phyloP scores from a whole-genome alignment of 1,140 invertebrate genomes.

The Diachasma alloeum region DNA sequence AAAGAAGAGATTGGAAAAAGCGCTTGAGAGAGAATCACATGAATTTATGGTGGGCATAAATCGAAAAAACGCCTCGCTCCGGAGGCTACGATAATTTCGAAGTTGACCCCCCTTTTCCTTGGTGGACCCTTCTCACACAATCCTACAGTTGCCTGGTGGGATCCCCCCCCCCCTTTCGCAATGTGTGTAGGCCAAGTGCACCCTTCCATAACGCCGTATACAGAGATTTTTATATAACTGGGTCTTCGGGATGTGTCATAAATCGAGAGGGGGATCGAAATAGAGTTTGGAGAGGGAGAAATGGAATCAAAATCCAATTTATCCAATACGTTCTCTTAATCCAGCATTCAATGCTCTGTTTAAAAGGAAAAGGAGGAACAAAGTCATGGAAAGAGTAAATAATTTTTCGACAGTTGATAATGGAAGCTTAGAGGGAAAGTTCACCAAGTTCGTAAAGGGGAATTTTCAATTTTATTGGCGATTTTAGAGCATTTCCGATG shows the following conservation, averaged over 20 bases:
- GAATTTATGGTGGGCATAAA: conserved; percentile 63
- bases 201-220: neutral
- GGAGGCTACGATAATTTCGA: conserved; percentile 49
- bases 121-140: conserved; percentile 1
- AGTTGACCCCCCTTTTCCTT: conserved; percentile 39
- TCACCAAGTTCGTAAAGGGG: no score
- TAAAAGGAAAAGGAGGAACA: no score
- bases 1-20: conserved; percentile 52
- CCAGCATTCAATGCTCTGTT: no score
- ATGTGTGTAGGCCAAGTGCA: neutral
- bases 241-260: conserved; percentile 26
- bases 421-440: no score
- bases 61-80: conserved; percentile 40
- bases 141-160: neutral
- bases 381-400: no score
- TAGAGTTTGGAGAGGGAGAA: neutral
- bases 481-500: no score
- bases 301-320: neutral
- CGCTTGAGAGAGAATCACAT: conserved; percentile 52
- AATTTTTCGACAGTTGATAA: no score
- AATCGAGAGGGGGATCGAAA: conserved; percentile 28
- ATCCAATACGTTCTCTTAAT: no score
- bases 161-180: neutral
- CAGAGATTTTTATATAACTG: conserved; percentile 9
- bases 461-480: no score